Percentiles rank a stretch among this genome's conserved stretches.
phyloP scores from a whole-genome alignment of 2,888 invertebrate genomes.

The Muschampia plurimacula region DNA sequence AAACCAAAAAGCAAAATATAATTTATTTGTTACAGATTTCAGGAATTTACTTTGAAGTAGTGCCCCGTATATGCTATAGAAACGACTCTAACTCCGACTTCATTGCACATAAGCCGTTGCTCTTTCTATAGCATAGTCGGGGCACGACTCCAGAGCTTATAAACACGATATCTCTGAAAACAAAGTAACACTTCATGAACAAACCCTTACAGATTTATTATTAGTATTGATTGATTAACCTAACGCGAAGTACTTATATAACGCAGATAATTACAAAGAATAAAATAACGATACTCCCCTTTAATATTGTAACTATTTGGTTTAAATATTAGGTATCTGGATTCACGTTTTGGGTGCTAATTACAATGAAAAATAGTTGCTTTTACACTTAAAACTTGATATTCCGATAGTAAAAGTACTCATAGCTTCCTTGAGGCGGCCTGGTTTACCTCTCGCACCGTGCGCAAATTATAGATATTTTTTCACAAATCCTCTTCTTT shows the following conservation, averaged over 20 bases:
- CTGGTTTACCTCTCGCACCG: background rate
- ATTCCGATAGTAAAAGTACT: background rate
- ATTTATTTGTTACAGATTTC: too few relatives aligned
- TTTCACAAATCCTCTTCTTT: background rate
- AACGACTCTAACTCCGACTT: too few relatives aligned
- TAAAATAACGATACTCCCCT: slow-evolving; percentile 9
- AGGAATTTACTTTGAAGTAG: too few relatives aligned
- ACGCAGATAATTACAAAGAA: slow-evolving; percentile 2
- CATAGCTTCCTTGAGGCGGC: background rate
- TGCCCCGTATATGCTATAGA: too few relatives aligned
- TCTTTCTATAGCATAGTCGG: too few relatives aligned
- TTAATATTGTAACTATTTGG: background rate
- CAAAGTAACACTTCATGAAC: too few relatives aligned
- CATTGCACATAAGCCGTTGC: too few relatives aligned
- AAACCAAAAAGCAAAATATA: too few relatives aligned
- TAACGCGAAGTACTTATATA: background rate
- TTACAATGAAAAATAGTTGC: background rate
- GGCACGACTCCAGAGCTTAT: too few relatives aligned
- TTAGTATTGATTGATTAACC: background rate
- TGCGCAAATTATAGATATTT: background rate
- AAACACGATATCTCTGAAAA: too few relatives aligned
- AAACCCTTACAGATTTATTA: too few relatives aligned
- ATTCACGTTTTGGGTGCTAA: slow-evolving; percentile 8
- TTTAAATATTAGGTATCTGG: background rate
- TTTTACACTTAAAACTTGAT: background rate